A percentile compares a stretch with the other conserved stretches of the same genome.
Conservation (phyloP, 2,113 vertebrate species). For the Egretta garzetta region DNA sequence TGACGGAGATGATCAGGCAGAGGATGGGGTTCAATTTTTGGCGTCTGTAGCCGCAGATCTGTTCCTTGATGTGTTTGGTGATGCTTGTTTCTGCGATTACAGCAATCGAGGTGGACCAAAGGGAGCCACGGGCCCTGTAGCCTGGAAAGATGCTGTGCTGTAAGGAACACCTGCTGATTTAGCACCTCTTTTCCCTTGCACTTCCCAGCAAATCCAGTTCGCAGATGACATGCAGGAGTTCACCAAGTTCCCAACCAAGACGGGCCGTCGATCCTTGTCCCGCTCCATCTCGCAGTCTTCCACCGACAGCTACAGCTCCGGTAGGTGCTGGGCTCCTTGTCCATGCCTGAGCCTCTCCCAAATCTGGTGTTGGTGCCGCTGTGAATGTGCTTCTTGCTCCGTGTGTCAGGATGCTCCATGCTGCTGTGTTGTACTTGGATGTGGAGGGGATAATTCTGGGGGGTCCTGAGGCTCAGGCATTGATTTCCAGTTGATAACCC, state of each 20-base stretch:
- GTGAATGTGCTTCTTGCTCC: rapidly evolving
- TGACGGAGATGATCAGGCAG: background rate
- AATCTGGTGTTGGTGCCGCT: rapidly evolving
- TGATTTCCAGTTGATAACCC: background rate
- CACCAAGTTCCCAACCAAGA: constrained; percentile 95
- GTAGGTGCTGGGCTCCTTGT: constrained; percentile 69
- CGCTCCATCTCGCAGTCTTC: constrained; percentile 98
- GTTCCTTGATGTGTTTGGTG: background rate
- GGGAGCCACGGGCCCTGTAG: background rate
- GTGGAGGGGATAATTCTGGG: background rate
- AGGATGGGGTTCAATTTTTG: background rate
- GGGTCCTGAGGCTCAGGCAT: background rate
- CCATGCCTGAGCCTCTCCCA: rapidly evolving
- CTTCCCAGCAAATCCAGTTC: constrained; percentile 91
- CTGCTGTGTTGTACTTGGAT: background rate
- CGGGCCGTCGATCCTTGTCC: constrained; percentile 92
- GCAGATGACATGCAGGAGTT: constrained; percentile 99
- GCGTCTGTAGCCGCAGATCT: background rate
- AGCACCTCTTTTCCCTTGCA: background rate
- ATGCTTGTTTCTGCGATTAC: rapidly evolving
- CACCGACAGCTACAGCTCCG: constrained; percentile 99
- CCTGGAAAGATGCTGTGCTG: rapidly evolving
- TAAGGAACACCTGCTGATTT: background rate
- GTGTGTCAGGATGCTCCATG: background rate
- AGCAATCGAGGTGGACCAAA: background rate